Evolutionary conservation across 1,140 invertebrate species (phyloP).

Genomic region (Caenorhabditis tropicalis): DNA sequence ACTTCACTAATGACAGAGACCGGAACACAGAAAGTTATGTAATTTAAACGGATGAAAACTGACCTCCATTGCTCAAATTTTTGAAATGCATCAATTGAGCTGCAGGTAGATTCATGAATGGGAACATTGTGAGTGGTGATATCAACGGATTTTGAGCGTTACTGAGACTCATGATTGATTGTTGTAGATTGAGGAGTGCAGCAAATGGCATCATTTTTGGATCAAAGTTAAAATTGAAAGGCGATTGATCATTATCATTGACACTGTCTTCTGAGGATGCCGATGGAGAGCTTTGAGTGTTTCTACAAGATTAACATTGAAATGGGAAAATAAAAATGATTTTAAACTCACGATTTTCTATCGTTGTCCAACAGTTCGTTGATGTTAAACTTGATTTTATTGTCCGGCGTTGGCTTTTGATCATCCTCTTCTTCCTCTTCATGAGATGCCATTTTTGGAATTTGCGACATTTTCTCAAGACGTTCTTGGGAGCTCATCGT

Average conservation of each 20-base stretch:
- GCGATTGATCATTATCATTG: not conserved
- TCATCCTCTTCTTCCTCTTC: not conserved
- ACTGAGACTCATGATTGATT: not conserved
- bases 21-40: not conserved
- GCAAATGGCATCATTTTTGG: slow-evolving; percentile 19
- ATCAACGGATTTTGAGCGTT: not conserved
- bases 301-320: not conserved
- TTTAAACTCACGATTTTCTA: slow-evolving; percentile 37
- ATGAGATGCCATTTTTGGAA: not conserved
- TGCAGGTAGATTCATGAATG: not conserved
- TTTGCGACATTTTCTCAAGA: slow-evolving; percentile 28
- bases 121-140: slow-evolving; percentile 15
- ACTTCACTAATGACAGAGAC: not conserved
- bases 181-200: slow-evolving; percentile 38
- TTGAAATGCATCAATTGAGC: slow-evolving; percentile 38
- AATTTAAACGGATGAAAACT: not conserved
- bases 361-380: slow-evolving; percentile 22
- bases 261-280: slow-evolving; percentile 28
- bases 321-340: not conserved
- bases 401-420: not conserved
- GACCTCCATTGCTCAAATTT: slow-evolving; percentile 22
- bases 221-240: slow-evolving; percentile 13
- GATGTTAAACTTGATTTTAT: slow-evolving; percentile 37
- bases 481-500: slow-evolving; percentile 26
- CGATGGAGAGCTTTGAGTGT: slow-evolving; percentile 35